A percentile compares a stretch with the other conserved stretches of the same genome.
These are phyloP conservation scores for Sebastes glaucus DNA, from an alignment of 2,797 vertebrate species.

Conservation along the genomic window DNA sequence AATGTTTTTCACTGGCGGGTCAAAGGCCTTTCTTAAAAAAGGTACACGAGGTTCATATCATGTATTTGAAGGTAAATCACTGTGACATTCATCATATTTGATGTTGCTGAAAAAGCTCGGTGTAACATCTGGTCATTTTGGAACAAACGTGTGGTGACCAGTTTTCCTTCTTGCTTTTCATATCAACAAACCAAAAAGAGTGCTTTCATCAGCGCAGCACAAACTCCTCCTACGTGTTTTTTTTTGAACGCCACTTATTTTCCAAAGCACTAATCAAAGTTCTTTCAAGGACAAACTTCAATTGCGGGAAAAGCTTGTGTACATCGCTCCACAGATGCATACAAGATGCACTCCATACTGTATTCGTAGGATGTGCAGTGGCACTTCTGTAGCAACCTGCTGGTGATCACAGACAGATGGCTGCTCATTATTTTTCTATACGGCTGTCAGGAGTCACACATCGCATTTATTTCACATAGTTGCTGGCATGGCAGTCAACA, in stretches of 20 bases:
- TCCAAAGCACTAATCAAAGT: slow-evolving; percentile 27
- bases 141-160: not conserved
- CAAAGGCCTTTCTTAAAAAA: slow-evolving; percentile 16
- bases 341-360: slow-evolving; percentile 28
- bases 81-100: not conserved
- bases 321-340: slow-evolving; percentile 25
- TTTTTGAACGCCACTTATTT: slow-evolving; percentile 29
- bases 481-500: slow-evolving; percentile 16
- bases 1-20: slow-evolving; percentile 1
- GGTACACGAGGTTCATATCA: not conserved
- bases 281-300: slow-evolving; percentile 50
- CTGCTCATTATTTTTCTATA: slow-evolving; percentile 62
- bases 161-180: slow-evolving; percentile 16
- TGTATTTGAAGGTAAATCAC: not conserved
- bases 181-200: slow-evolving; percentile 26
- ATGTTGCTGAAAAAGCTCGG: not conserved
- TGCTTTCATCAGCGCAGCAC: slow-evolving; percentile 21
- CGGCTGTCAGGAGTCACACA: slow-evolving; percentile 51
- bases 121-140: not conserved
- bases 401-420: slow-evolving; percentile 62
- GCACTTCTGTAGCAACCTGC: slow-evolving; percentile 62
- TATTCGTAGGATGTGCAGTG: slow-evolving; percentile 6
- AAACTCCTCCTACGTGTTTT: not conserved
- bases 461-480: slow-evolving; percentile 26
- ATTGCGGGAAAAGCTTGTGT: slow-evolving; percentile 10